Base-by-base conservation (phyloP, 64 coral and sea anemone species). In the Montipora foliosa region DNA sequence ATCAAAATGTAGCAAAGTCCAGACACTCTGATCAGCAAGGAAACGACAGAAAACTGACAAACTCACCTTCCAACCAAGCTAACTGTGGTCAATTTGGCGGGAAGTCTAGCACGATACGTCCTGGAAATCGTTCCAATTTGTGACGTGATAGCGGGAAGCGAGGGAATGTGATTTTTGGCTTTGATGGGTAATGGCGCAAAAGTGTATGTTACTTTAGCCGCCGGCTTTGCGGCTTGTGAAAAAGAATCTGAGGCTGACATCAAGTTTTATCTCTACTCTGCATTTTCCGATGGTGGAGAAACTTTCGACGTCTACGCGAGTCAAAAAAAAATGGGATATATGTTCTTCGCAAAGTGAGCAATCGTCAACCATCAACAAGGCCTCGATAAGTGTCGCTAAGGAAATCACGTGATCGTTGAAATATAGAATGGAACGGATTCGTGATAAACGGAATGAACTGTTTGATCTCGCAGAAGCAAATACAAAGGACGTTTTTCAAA, bases 61-160 rank as follows among this genome's bases (percentile, higher is more conserved):
- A 86, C 82, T 72, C 66, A 86, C 82, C 82, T 72, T 71, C 82
- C 82, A 71, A 86, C 82, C 20, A 86, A 51, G 66, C 82, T 86
- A 24, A 86, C 82, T 47, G 82, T 86, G 17, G 82, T 59, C 49
- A 86, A 86, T 86, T 86, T 86, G 10, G 66, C 82, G 21, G 82
- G 82, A 71, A 86, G 14, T 71, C 66, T 70, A 6, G 64, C 20
- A 49, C 82, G 82, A 71, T 86, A 72, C 49, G 82, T 49, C 82
- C 66, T 69, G 14, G 82, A 71, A 21, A 86, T 71, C 66, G 82
- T 51, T 16, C 82, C 66, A 50, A 86, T 50, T 67, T 69, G 82
- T 24, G 82, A 64, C 11, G 82, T 16, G 10, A 86, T 86, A 2
- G 82, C 45, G 4, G 82, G 82, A 44, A 86, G 67, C 82, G 82